Percentiles rank a stretch among this genome's conserved stretches.
phyloP scores from a whole-genome alignment of 2,888 invertebrate species.

The Pollenia labialis region DNA sequence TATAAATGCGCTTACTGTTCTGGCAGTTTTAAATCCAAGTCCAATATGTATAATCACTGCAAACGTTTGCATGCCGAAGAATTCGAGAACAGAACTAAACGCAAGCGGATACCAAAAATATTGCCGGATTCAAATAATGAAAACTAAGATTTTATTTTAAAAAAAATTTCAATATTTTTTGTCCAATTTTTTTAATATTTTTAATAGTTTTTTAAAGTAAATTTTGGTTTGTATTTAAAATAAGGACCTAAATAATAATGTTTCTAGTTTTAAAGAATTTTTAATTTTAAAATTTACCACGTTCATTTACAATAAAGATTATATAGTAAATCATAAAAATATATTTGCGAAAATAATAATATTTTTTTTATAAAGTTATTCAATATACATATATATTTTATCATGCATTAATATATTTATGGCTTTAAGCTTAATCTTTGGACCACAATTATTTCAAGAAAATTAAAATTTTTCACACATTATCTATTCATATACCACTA shows the following conservation, averaged over 20 bases:
- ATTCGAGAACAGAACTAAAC: constrained; percentile 77
- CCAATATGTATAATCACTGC: constrained; percentile 81
- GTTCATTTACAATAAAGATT: too few relatives aligned
- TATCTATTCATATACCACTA: not conserved
- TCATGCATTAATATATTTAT: too few relatives aligned
- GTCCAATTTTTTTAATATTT: not conserved
- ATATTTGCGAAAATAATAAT: too few relatives aligned
- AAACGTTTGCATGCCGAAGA: constrained; percentile 81
- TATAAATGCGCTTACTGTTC: constrained; percentile 81
- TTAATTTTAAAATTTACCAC: too few relatives aligned
- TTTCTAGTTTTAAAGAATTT: too few relatives aligned
- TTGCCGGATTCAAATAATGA: not conserved
- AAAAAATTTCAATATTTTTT: not conserved
- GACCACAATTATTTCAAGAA: not conserved
- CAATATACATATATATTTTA: too few relatives aligned
- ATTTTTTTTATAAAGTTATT: too few relatives aligned
- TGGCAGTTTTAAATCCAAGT: constrained; percentile 81
- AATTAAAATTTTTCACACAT: not conserved
- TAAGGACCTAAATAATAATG: too few relatives aligned
- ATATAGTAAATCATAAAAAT: too few relatives aligned
- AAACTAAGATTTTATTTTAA: not conserved
- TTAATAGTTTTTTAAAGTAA: too few relatives aligned
- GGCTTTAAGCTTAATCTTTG: too few relatives aligned
- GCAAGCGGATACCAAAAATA: constrained; percentile 20
- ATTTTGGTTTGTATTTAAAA: too few relatives aligned